phyloP scores from a whole-genome alignment of 2,888 invertebrate species.

The Chymomyza caudatula region DNA sequence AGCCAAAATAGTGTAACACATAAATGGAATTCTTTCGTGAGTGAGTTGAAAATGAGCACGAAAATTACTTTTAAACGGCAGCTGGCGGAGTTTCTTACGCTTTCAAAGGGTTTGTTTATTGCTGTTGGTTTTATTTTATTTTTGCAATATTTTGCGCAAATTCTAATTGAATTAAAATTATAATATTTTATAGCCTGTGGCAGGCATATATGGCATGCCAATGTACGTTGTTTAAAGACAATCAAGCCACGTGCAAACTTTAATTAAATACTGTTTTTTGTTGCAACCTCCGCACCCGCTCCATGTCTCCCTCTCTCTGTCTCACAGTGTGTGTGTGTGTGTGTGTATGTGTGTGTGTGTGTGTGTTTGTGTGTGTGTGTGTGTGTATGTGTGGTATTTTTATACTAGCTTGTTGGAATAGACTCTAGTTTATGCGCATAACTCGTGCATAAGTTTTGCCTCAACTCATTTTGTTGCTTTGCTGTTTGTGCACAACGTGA shows the following conservation, averaged over 20 bases:
- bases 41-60: constrained; percentile 23
- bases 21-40: constrained; percentile 3
- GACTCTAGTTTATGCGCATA: constrained; percentile 57
- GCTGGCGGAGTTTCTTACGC: not conserved
- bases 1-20: not conserved
- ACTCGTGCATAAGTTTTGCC: constrained; percentile 61
- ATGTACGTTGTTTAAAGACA: constrained; percentile 21
- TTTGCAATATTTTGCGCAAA: not conserved
- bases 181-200: constrained; percentile 25
- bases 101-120: not conserved
- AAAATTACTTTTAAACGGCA: constrained; percentile 41
- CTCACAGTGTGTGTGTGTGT: no score
- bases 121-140: not conserved
- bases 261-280: constrained; percentile 67
- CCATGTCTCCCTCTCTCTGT: constrained; percentile 33
- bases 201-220: not conserved
- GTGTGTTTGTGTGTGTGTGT: no score
- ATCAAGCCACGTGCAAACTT: constrained; percentile 62
- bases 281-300: not conserved
- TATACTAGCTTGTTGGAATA: constrained; percentile 10
- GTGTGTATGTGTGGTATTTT: constrained; percentile 17
- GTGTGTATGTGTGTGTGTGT: no score
- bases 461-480: not conserved
- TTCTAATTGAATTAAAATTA: constrained; percentile 62
- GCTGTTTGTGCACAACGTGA: not conserved